Evolutionary conservation across 23 tunicate genomes (phyloP).

Genomic region (Styela plicata): DNA sequence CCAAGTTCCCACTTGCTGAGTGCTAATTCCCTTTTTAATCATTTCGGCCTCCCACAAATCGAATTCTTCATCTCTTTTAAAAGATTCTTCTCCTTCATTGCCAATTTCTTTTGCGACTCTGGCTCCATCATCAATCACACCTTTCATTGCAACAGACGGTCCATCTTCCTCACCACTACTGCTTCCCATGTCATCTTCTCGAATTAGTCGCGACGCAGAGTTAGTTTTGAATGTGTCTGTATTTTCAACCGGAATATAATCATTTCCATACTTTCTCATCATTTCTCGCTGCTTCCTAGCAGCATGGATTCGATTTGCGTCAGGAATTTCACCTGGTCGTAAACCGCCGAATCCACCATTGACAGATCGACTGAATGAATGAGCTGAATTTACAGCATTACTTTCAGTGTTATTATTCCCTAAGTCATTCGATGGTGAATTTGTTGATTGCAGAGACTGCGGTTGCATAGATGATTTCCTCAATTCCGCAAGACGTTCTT

Average conservation of each 20-base stretch:
- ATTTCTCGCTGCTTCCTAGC: conserved; percentile 85
- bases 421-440: neutral
- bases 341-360: conserved; percentile 31
- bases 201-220: conserved; percentile 44
- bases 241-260: conserved; percentile 57
- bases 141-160: conserved; percentile 66
- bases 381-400: neutral
- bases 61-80: conserved; percentile 68
- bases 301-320: conserved; percentile 84
- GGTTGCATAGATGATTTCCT: neutral
- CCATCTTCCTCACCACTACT: conserved; percentile 69
- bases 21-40: conserved; percentile 74
- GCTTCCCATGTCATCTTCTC: conserved; percentile 68
- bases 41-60: conserved; percentile 89
- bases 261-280: conserved; percentile 86
- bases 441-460: neutral
- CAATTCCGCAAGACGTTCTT: conserved; percentile 11
- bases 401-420: neutral
- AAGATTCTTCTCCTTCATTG: conserved; percentile 34
- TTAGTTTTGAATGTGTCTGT: conserved; percentile 46
- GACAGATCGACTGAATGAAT: neutral
- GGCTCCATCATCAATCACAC: conserved; percentile 41
- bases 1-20: conserved; percentile 21
- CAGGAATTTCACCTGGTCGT: conserved; percentile 65
- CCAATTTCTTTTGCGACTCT: conserved; percentile 55